These are phyloP conservation scores for Apostichopus japonicus DNA, from an alignment of 35 echinoderm and acorn worm species.

Conservation along the genomic window DNA sequence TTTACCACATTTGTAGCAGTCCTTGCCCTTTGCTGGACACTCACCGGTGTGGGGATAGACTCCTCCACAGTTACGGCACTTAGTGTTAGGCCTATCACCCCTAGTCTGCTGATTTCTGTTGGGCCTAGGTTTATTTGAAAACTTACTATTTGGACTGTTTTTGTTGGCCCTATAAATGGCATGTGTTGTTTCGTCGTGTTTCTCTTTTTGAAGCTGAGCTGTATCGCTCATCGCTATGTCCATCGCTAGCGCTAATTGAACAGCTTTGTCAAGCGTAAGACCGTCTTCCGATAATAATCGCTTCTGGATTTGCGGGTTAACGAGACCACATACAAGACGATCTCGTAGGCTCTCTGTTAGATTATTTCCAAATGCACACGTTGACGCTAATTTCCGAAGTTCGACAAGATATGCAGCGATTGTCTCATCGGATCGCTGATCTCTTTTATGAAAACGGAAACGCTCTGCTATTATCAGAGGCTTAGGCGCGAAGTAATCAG, in stretches of 20 bases:
- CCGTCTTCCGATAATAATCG: constrained; percentile 28
- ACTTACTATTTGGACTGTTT: too few species aligned
- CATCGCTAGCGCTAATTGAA: constrained; percentile 32
- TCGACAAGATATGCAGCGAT: constrained; percentile 26
- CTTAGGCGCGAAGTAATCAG: not conserved
- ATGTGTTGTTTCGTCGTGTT: too few species aligned
- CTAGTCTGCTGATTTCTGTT: too few species aligned
- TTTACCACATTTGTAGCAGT: too few species aligned
- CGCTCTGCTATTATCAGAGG: not conserved
- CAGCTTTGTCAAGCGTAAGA: not conserved
- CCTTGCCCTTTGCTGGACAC: too few species aligned
- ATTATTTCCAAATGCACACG: constrained; percentile 1
- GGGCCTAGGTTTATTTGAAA: too few species aligned
- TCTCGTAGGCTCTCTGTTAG: too few species aligned
- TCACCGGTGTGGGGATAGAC: too few species aligned
- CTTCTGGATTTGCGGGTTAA: constrained; percentile 34
- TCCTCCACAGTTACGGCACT: too few species aligned
- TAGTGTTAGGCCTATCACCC: too few species aligned
- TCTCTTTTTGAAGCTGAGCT: too few species aligned
- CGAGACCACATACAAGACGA: constrained; percentile 15
- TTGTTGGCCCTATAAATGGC: too few species aligned
- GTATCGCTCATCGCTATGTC: constrained; percentile 23
- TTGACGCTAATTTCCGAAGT: not conserved
- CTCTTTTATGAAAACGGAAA: constrained; percentile 25
- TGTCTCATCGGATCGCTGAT: constrained; percentile 29